Evolutionary conservation across 2,113 vertebrate genomes (phyloP).

Genomic region (Ceyx margarethae): DNA sequence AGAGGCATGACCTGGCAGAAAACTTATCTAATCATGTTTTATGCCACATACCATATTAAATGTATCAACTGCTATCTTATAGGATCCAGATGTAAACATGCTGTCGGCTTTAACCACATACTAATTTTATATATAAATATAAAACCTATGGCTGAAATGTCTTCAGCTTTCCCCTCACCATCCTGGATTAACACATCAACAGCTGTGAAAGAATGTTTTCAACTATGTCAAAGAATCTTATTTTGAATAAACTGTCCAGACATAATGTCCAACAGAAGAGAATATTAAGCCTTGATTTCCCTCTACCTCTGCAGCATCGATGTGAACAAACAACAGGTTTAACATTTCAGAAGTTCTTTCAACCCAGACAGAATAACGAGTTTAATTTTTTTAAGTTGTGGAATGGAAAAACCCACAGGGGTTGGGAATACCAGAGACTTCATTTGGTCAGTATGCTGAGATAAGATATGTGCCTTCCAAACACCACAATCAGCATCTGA

Average conservation of each 20-base stretch:
- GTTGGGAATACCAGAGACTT: background rate
- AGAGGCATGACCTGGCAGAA: slow-evolving; percentile 9
- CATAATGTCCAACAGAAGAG: background rate
- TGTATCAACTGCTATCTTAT: slow-evolving; percentile 19
- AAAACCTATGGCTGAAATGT: background rate
- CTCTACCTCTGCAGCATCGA: background rate
- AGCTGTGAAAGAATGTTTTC: slow-evolving; percentile 9
- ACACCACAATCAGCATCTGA: background rate
- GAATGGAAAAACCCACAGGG: fast-evolving
- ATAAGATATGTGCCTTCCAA: background rate
- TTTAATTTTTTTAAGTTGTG: background rate
- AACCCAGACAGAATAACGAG: background rate
- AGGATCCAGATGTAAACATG: slow-evolving; percentile 37
- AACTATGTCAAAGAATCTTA: background rate
- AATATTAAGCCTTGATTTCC: background rate
- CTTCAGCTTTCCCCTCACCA: background rate
- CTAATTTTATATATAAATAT: slow-evolving; percentile 6
- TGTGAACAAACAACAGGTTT: background rate
- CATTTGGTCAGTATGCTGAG: background rate
- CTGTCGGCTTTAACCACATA: background rate
- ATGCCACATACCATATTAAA: slow-evolving; percentile 10
- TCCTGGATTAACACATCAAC: background rate
- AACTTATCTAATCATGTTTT: slow-evolving; percentile 42
- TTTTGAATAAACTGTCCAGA: background rate
- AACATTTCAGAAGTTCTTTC: background rate